phyloP scores from a whole-genome alignment of 2,888 invertebrate species.

The Scaptomyza polygonia region DNA sequence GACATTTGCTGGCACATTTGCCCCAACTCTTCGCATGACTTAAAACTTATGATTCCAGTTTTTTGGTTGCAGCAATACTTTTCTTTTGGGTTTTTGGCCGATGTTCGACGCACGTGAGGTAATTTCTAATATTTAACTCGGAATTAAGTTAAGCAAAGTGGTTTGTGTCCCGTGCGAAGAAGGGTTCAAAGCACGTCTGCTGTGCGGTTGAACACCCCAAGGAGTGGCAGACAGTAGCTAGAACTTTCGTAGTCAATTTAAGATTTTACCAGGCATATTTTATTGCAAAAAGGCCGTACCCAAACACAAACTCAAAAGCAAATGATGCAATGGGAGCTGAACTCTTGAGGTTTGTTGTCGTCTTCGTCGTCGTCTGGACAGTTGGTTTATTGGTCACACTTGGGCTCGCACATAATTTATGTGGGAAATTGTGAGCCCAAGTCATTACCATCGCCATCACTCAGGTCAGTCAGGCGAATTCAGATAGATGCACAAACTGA shows the following conservation, averaged over 20 bases:
- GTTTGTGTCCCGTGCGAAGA: slow-evolving; percentile 8
- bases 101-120: slow-evolving; percentile 72
- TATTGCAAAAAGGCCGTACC: slow-evolving; percentile 66
- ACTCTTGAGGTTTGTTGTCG: slow-evolving; percentile 42
- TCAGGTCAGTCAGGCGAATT: slow-evolving; percentile 60
- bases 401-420: slow-evolving; percentile 82
- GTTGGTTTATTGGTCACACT: slow-evolving; percentile 83
- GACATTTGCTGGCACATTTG: slow-evolving; percentile 76
- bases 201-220: slow-evolving; percentile 44
- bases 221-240: slow-evolving; percentile 18
- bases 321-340: slow-evolving; percentile 40
- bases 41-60: slow-evolving; percentile 71
- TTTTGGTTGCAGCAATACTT: slow-evolving; percentile 11
- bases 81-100: slow-evolving; percentile 29
- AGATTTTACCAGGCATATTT: slow-evolving; percentile 82
- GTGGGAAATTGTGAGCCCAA: slow-evolving; percentile 75
- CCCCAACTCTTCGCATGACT: slow-evolving; percentile 57
- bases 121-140: slow-evolving; percentile 80
- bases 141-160: slow-evolving; percentile 71
- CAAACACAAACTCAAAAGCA: slow-evolving; percentile 27
- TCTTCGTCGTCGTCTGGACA: slow-evolving; percentile 55
- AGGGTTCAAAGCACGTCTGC: slow-evolving; percentile 48
- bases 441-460: slow-evolving; percentile 73
- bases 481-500: slow-evolving; percentile 31
- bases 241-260: slow-evolving; percentile 33